These are phyloP conservation scores for Caranx melampygus DNA, from an alignment of 2,113 vertebrate species.

Conservation along the genomic window DNA sequence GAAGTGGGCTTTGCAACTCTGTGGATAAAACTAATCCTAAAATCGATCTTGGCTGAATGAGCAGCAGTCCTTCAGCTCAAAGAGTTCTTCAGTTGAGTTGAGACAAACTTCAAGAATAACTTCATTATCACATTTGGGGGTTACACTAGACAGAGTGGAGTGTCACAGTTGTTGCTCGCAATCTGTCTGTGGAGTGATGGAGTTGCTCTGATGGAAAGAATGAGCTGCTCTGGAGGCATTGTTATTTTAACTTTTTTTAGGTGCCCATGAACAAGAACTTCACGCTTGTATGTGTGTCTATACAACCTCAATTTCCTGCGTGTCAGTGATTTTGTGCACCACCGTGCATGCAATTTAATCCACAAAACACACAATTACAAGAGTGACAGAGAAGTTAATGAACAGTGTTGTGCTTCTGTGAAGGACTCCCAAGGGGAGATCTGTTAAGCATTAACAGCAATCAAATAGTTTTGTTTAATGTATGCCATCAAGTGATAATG, in stretches of 20 bases:
- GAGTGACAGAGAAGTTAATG: slow-evolving; percentile 55
- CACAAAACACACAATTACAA: slow-evolving; percentile 49
- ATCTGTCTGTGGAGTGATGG: not conserved
- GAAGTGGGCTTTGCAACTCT: not conserved
- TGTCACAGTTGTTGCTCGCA: not conserved
- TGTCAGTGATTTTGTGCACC: slow-evolving; percentile 42
- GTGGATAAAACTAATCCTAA: slow-evolving; percentile 1
- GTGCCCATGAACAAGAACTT: not conserved
- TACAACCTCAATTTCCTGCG: slow-evolving; percentile 17
- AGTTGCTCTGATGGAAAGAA: not conserved
- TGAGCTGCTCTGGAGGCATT: not conserved
- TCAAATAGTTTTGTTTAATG: slow-evolving; percentile 32
- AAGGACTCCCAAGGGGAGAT: slow-evolving; percentile 56
- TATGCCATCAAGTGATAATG: slow-evolving; percentile 29
- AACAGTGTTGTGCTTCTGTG: slow-evolving; percentile 41
- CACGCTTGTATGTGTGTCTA: slow-evolving; percentile 1
- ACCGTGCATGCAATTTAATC: slow-evolving; percentile 39
- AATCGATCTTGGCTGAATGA: slow-evolving; percentile 16
- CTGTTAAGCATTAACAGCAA: slow-evolving; percentile 41
- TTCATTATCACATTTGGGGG: not conserved
- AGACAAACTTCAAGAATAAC: slow-evolving; percentile 7
- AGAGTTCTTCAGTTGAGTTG: slow-evolving; percentile 17
- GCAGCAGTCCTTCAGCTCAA: slow-evolving; percentile 6
- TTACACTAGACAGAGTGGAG: not conserved
- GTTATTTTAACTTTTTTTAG: not conserved